A percentile compares a stretch with the other conserved stretches of the same genome.
phyloP scores from a whole-genome alignment of 2,888 invertebrate species.

The Epistrophe eligans region DNA sequence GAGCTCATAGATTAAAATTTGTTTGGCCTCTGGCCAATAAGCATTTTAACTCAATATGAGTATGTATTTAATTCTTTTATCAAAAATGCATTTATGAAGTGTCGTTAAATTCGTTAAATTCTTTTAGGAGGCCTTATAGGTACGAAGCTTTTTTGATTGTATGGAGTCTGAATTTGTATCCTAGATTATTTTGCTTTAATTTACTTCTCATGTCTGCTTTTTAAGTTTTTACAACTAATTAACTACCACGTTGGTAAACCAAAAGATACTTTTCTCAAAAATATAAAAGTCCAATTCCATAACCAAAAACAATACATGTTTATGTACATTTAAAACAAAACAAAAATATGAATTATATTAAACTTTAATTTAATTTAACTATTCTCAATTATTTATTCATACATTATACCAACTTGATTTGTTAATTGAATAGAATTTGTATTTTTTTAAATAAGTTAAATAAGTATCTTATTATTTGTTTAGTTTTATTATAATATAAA shows the following conservation, averaged over 20 bases:
- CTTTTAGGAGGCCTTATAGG: no score
- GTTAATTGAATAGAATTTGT: no score
- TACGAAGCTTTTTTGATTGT: no score
- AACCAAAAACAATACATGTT: background rate
- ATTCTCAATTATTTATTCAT: background rate
- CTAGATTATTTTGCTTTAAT: no score
- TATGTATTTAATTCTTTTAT: no score
- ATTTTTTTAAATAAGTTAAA: background rate
- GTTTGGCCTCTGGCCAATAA: no score
- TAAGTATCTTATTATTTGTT: slow-evolving; percentile 10
- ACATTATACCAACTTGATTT: background rate
- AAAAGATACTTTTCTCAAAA: background rate
- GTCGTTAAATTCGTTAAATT: no score
- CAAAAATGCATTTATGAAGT: no score
- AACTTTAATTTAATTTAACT: background rate
- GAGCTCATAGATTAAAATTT: no score
- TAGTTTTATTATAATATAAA: background rate
- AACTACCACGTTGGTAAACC: background rate
- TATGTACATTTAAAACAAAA: background rate
- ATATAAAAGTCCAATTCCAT: background rate
- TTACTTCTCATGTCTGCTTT: background rate
- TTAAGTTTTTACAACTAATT: background rate
- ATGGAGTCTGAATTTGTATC: no score
- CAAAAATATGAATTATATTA: background rate
- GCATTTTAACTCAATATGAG: no score